Base-by-base conservation (phyloP, 2,797 vertebrate genomes). In the Phalloptychus januarius region DNA sequence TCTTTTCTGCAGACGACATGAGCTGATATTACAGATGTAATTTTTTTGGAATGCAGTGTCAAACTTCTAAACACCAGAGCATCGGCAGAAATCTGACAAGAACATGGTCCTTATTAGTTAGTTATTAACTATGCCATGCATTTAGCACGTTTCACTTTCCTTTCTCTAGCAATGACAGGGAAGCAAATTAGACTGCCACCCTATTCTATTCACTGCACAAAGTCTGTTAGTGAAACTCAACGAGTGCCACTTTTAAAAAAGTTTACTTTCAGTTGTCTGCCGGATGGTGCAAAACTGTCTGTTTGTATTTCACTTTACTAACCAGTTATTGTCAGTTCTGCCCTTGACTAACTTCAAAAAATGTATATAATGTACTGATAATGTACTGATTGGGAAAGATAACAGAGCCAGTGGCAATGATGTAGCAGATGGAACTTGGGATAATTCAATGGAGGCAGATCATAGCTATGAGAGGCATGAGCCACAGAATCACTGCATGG, bases 31-130 rank as follows among this genome's bases (percentile, higher is more conserved):
- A 38, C 36, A 67, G 63, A 67, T 23, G 16, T 65, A 36, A 65
- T 65, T 65, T 65, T 36, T 67, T 36, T 67, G 40, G 63, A 40
- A 40, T 67, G 63, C 20, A 23, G 63, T 40, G 63, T 67, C 63
- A 67, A 38, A 69, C 38, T 23, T 40, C 63, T 23, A 40, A 67
- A 67, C 63, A 40, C 38, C 38, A 42, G 20, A 25, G 23, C 65
- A 42, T 25, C 13, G 11, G 11, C 20, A 40, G 36, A 69, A 42
- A 69, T 69, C 38, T 40, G 65, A 65, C 61, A 38, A 33, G 28
- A 63, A 23, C 23, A 40, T 69, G 38, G 1, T 25, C 63, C 63
- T 67, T 40, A 52, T 46, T 18, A 46, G 50, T 25, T 11, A 65
- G 61, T 67, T 67, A 67, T 67, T 40, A 67, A 40, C 36, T 36